phyloP scores from a whole-genome alignment of 2,113 vertebrate genomes.

The Lichenostomus cassidix region DNA sequence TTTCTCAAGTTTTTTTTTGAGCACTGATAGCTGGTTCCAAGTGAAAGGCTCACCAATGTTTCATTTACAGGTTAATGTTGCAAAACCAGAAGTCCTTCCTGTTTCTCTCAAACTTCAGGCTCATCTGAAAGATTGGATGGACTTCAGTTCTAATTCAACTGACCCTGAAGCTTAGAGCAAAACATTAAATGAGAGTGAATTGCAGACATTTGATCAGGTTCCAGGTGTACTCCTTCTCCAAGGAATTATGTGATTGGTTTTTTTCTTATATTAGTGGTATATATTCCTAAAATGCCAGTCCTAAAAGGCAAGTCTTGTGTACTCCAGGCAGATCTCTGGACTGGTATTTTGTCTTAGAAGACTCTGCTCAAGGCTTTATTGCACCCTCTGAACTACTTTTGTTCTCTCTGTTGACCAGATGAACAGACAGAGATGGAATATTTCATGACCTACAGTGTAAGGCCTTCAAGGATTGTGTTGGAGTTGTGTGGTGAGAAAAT shows the following conservation, averaged over 20 bases:
- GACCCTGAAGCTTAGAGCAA: background rate
- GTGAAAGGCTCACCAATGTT: background rate
- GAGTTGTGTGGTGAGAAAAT: background rate
- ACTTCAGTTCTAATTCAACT: background rate
- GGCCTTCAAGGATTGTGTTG: background rate
- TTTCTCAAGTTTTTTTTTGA: background rate
- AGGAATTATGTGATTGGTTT: background rate
- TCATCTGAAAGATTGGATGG: background rate
- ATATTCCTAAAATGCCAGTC: background rate
- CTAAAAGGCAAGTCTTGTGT: background rate
- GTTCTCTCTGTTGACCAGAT: background rate
- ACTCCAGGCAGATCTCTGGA: background rate
- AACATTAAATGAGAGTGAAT: background rate
- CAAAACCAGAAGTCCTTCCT: background rate
- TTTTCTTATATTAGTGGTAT: background rate
- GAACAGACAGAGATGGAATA: background rate
- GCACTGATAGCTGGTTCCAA: background rate
- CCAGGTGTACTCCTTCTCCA: background rate
- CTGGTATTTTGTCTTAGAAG: background rate
- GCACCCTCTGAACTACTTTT: background rate
- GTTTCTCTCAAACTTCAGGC: background rate
- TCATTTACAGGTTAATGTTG: background rate
- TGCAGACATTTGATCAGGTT: slow-evolving; percentile 24
- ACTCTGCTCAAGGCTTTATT: background rate
- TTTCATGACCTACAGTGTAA: fast-evolving